Evolutionary conservation across 2,113 vertebrate species (phyloP).

Genomic region (Serinus canaria): DNA sequence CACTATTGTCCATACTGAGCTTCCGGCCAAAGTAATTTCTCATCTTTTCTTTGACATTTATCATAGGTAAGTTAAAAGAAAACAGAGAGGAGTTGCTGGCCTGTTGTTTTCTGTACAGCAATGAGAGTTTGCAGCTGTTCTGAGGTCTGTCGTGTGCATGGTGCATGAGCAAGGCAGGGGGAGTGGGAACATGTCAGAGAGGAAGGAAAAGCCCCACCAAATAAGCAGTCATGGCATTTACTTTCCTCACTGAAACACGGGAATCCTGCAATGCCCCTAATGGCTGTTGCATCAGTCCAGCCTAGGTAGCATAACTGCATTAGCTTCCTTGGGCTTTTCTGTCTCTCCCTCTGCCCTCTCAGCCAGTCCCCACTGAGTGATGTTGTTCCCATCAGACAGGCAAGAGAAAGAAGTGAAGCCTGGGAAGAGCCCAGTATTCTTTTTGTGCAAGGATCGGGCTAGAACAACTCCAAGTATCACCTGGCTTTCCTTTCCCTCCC

Average conservation of each 20-base stretch:
- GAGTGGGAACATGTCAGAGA: neutral
- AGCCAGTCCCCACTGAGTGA: neutral
- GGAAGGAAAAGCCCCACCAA: neutral
- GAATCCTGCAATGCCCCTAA: neutral
- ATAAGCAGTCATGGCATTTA: rapidly evolving
- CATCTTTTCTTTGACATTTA: neutral
- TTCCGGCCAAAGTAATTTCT: neutral
- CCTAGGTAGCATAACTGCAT: neutral
- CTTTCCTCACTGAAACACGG: neutral
- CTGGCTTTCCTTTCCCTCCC: neutral
- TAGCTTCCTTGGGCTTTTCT: neutral
- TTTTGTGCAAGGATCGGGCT: neutral
- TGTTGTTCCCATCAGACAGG: neutral
- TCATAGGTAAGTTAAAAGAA: neutral
- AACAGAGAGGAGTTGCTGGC: neutral
- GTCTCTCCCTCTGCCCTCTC: neutral
- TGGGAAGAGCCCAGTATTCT: neutral
- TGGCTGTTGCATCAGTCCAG: neutral
- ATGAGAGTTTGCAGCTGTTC: slow-evolving; percentile 33
- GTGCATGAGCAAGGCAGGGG: neutral
- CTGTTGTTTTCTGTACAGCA: neutral
- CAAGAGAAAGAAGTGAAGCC: neutral
- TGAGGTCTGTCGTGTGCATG: rapidly evolving
- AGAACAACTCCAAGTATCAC: neutral
- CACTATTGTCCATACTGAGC: neutral